A percentile compares a stretch with the other conserved stretches of the same genome.
These are phyloP conservation scores for Drosophila vallismaia DNA, from an alignment of 2,888 invertebrate genomes.

Conservation along the genomic window DNA sequence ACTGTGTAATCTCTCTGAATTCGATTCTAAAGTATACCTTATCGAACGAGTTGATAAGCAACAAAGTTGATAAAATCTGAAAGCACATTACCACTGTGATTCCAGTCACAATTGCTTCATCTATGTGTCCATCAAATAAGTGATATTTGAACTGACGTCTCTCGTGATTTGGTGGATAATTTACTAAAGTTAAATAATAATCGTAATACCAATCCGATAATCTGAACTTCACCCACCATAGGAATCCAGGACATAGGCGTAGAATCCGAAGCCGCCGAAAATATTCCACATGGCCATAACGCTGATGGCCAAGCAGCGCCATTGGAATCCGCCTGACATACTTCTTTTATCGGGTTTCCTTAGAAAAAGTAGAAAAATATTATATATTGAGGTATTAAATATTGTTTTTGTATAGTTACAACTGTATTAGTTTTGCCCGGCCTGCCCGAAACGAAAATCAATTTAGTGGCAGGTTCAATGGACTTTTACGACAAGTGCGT, in stretches of 20 bases:
- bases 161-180: constrained; percentile 15
- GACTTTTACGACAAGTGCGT: constrained; percentile 67
- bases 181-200: constrained; percentile 1
- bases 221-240: constrained; percentile 5
- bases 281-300: constrained; percentile 18
- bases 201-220: neutral
- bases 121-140: constrained; percentile 5
- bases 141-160: constrained; percentile 16
- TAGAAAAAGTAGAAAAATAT: neutral
- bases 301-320: constrained; percentile 7
- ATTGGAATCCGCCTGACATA: too few relatives aligned
- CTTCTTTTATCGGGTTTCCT: too few relatives aligned
- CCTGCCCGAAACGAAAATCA: constrained; percentile 63
- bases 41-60: constrained; percentile 1
- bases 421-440: constrained; percentile 34
- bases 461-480: constrained; percentile 67
- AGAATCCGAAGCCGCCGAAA: constrained; percentile 12
- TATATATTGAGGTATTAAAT: constrained; percentile 8
- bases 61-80: constrained; percentile 8
- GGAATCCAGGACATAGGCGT: constrained; percentile 24
- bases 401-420: neutral
- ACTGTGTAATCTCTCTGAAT: too few relatives aligned
- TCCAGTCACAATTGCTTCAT: constrained; percentile 3
- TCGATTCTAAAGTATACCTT: neutral
- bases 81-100: constrained; percentile 5